Evolutionary conservation across 2,113 vertebrate species (phyloP), one percentile per base, ranked within the genome.

Genomic region (Riparia riparia): DNA sequence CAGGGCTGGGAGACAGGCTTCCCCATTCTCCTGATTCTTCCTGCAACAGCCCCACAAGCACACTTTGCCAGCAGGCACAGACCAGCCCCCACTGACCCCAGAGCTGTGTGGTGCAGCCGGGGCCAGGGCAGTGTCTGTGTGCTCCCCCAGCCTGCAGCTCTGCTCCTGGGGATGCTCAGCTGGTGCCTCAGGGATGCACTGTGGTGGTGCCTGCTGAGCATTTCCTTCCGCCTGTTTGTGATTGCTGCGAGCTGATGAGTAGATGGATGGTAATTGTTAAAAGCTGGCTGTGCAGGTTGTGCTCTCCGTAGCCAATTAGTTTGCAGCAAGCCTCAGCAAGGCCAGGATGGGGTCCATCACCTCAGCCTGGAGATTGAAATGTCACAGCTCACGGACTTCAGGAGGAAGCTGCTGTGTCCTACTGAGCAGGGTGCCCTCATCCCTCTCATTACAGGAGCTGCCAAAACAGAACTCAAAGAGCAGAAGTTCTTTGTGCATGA

Each of bases 121-220:
- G 44, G 15, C 16, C 0, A 0, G 17, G 53, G 12, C 90, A 29
- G 66, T 14, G 31, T 25, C 51, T 2, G 0, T 26, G 25, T 2
- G 3, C 31, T 47, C 18, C 69, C 6, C 17, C 3, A 2, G 24
- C 31, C 53, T 72, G 68, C 60, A 45, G 28, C 77, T 92, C 71
- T 49, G 45, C 54, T 83, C 37, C 79, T 0, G 0, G 60, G 10
- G 44, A 18, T 22, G 69, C 29, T 73, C 41, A 61, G 54, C 54
- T 56, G 78, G 14, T 71, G 28, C 65, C 24, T 42, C 14, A 28
- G 70, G 66, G n/a, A n/a, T 51, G 18, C 0, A 1, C 31, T 18
- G 34, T 9, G 51, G 32, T 60, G 37, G 31, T 2, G 1, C 37
- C 65, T 83, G 72, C n/a, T 1, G 7, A 79, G 28, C 3, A 4